Percentiles rank a stretch among this genome's conserved stretches.
Evolutionary conservation across 2,888 invertebrate genomes (phyloP).

Genomic region (Ornithoptera alexandrae): DNA sequence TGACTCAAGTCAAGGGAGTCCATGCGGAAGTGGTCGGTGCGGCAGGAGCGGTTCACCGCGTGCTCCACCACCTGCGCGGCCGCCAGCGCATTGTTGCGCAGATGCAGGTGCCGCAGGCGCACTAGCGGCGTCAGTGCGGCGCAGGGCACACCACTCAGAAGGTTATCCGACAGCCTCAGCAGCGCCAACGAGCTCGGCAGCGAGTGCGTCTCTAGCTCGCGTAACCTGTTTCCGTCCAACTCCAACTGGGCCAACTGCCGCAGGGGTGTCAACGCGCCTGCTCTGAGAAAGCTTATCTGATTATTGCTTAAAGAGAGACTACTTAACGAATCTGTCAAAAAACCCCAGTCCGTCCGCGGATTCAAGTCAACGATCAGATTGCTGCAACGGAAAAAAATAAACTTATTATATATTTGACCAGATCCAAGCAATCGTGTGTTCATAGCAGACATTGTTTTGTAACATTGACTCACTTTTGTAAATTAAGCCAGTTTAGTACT

Average conservation of each 20-base stretch:
- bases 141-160: conserved; percentile 81
- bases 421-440: background rate
- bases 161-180: conserved; percentile 83
- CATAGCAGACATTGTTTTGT: background rate
- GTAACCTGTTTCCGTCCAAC: conserved; percentile 84
- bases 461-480: conserved; percentile 82
- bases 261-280: conserved; percentile 81
- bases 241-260: conserved; percentile 80
- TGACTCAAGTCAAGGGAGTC: conserved; percentile 89
- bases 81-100: conserved; percentile 67
- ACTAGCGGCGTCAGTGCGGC: conserved; percentile 74
- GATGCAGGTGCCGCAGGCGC: conserved; percentile 82
- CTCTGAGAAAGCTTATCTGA: conserved; percentile 77
- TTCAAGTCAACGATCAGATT: conserved; percentile 81
- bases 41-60: conserved; percentile 43
- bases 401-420: background rate
- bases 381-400: conserved; percentile 62
- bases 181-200: conserved; percentile 82
- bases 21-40: conserved; percentile 74
- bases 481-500: conserved; percentile 86
- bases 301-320: conserved; percentile 89
- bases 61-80: conserved; percentile 43
- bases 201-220: conserved; percentile 76
- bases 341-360: conserved; percentile 82
- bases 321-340: conserved; percentile 83